Evolutionary conservation across 2,797 vertebrate species (phyloP).

Genomic region (Acipenser ruthenus): DNA sequence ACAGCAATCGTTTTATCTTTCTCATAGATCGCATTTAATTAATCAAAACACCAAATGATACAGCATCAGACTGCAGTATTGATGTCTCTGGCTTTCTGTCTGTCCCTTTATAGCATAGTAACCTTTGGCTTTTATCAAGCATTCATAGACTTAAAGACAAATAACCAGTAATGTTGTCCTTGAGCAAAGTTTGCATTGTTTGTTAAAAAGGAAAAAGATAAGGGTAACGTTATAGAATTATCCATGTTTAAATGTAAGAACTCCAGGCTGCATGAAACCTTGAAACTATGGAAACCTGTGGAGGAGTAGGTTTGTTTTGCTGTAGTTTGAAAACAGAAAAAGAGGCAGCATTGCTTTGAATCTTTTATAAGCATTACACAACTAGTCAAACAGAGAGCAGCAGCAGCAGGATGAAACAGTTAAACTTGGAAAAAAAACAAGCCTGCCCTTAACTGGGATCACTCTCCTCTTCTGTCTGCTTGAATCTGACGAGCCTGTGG

Average conservation of each 20-base stretch:
- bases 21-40: too few relatives aligned
- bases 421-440: slow-evolving; percentile 16
- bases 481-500: too few relatives aligned
- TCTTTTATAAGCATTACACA: slow-evolving; percentile 65
- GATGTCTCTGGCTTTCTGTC: too few relatives aligned
- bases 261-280: not conserved
- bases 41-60: too few relatives aligned
- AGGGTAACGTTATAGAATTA: slow-evolving; percentile 10
- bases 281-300: not conserved
- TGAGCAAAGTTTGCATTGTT: not conserved
- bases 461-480: too few relatives aligned
- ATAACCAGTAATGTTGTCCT: not conserved
- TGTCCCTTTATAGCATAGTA: too few relatives aligned
- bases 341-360: slow-evolving; percentile 58
- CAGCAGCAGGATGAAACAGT: slow-evolving; percentile 33
- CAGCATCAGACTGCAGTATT: too few relatives aligned
- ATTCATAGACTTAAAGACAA: not conserved
- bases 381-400: slow-evolving; percentile 51
- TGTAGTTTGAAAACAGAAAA: slow-evolving; percentile 21
- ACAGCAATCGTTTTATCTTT: too few relatives aligned
- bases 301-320: not conserved
- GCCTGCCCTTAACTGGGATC: too few relatives aligned
- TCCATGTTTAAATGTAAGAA: not conserved
- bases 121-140: not conserved
- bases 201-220: slow-evolving; percentile 30